Evolutionary conservation across 2,797 vertebrate species (phyloP), one percentile per base, ranked within the genome.

Genomic region (Chiroxiphia lanceolata): DNA sequence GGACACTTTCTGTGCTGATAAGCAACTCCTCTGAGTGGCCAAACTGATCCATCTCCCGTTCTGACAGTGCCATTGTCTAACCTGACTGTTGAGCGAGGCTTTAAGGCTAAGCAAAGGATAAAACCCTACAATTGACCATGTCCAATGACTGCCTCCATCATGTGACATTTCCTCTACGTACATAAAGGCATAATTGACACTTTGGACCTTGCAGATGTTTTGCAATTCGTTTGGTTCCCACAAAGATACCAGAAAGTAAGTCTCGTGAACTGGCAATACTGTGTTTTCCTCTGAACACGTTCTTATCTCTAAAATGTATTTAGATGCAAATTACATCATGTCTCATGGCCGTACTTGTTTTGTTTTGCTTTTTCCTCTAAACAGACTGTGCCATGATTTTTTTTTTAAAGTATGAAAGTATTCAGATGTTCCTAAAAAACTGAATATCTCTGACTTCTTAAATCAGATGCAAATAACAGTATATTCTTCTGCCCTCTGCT

Each of bases 141-240:
- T 97, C 97, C 97, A 97, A 97, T 96, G 97, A 97, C 96, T 97
- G 97, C 97, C 95, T 97, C 96, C 97, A 94, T 97, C 96, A 96
- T 97, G 98, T 98, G 98, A 98, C 98, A 90, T 97, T 97, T 97
- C 96, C 94, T 96, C 95, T 94, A 87, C 12, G 8, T 96, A 96
- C 96, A 97, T 96, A 97, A 97, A 97, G 87, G 97, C 97, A 95
- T 97, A 96, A 96, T 95, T 97, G 97, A 97, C 96, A 97, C 93
- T 96, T 94, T 87, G 95, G 97, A 96, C 96, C 94, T 96, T 97
- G 96, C 96, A 96, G 97, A 97, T 97, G 97, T 97, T 97, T 97
- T 95, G 96, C 89, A 96, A 96, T 97, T 97, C 97, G 96, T 97
- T 96, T 91, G 83, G 96, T 97, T 97, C 96, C 96, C 97, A 97